Percentiles rank a stretch among this genome's conserved stretches.
Evolutionary conservation across 2,797 vertebrate genomes (phyloP).

Genomic region (Peromyscus eremicus): DNA sequence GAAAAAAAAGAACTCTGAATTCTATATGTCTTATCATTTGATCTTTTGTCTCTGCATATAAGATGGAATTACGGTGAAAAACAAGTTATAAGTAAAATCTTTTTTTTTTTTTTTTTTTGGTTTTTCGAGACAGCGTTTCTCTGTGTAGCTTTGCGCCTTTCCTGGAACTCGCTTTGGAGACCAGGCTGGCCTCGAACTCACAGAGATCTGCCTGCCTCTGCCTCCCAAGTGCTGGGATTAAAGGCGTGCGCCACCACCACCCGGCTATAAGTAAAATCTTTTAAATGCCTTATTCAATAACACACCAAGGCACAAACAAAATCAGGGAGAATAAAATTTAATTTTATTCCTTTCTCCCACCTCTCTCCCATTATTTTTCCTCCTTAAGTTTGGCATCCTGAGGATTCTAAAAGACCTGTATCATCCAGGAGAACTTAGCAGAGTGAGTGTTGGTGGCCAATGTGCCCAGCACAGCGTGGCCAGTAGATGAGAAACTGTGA

Average conservation of each 20-base stretch:
- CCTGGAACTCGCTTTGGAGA: too few species aligned
- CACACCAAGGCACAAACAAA: neutral
- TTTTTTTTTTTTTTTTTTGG: too few species aligned
- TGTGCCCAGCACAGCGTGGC: neutral
- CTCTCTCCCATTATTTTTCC: too few species aligned
- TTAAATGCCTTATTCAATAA: conserved; percentile 11
- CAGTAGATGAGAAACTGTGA: neutral
- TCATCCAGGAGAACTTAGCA: neutral
- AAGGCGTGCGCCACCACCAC: too few species aligned
- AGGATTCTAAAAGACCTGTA: neutral
- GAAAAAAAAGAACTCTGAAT: conserved; percentile 52
- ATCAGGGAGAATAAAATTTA: neutral
- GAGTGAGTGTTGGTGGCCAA: neutral
- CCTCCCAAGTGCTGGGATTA: too few species aligned
- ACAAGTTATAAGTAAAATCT: neutral
- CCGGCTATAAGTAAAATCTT: neutral
- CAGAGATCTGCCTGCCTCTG: too few species aligned
- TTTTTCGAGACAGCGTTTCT: too few species aligned
- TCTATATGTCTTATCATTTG: neutral
- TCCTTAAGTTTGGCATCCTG: neutral
- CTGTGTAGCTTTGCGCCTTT: too few species aligned
- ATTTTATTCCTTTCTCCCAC: neutral
- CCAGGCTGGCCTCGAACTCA: too few species aligned
- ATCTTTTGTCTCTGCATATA: neutral
- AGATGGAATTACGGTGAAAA: neutral